Evolutionary conservation across 2,113 vertebrate species (phyloP), one percentile per base, ranked within the genome.

Genomic region (Mola mola): DNA sequence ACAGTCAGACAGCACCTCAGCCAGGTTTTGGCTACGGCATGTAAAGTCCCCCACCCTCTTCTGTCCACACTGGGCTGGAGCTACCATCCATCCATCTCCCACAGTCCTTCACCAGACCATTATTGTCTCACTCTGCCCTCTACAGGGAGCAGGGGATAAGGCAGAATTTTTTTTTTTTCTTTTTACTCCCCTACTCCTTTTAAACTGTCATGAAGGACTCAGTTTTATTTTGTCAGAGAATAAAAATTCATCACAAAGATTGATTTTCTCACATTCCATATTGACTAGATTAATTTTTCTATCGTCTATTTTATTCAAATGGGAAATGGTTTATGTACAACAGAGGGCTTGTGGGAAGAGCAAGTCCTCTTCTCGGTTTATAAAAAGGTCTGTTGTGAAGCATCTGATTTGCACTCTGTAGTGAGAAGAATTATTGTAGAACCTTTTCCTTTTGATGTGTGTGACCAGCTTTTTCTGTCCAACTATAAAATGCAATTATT

Each of bases 351-450:
- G 53, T 72, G 73, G 43, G 82, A 84, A 87, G 84, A 87, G 81
- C 83, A 64, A 90, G 87, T 93, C 90, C 92, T 91, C 93, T 93
- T 89, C 85, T 73, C 67, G 61, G 90, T 92, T 80, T 26, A 75
- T 88, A 91, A 57, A 58, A 52, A 81, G 78, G 92, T 95, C 92
- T 95, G 52, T 96, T 92, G 93, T 95, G 94, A 94, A 95, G 92
- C 93, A 94, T 93, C 93, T 94, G 92, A 95, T 96, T 98, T 99
- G 96, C 96, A 98, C 96, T 98, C 95, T 94, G 90, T 95, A 94
- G 94, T 93, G 92, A 96, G 94, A 94, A 91, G 78, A 93, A 94
- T 92, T 93, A 92, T 94, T 95, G 94, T 93, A 92, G 92, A 95
- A 81, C 93, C 90, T 94, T 79, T 92, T 91, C 92, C 92, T 92